Base-by-base conservation (phyloP, 2,888 invertebrate species). In the Camptogramma bilineatum region DNA sequence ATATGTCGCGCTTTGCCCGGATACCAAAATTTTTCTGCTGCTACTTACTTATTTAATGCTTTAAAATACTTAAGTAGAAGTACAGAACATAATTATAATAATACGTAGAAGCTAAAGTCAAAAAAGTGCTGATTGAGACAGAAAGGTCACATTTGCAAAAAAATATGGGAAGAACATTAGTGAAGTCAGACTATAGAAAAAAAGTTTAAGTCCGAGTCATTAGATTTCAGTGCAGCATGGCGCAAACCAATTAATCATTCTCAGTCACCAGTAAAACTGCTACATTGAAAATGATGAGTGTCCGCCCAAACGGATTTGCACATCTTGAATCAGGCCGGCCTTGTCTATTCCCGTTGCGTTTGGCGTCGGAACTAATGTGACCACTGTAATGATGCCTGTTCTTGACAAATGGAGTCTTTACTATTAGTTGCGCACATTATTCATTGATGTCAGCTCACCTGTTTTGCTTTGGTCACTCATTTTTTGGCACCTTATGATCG, bases 321-420 rank as follows among this genome's bases (percentile, higher is more conserved):
- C 71, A 69, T 72, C 67, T 73, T 68, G 66, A 66, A 74, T 47
- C 65, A 68, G 56, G 52, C 55, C 64, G 65, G 60, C 80, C 82
- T 79, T 79, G 82, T 75, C 77, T 79, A 78, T 76, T 77, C 79
- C 70, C 72, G 75, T 66, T 74, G 70, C 78, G 76, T 77, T 81
- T 80, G 78, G 75, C 73, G 73, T 59, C 62, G 61, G 31, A 59
- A 57, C 66, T 52, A 68, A 64, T 59, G 50, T 16, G 51, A 67
- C 70, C 71, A 75, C 62, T 56, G 73, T 70, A 81, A 83, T 82
- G 81, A 81, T 67, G 58, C 73, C 71, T 73, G 62, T 75, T 71
- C 64, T 72, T 78, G 75, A 81, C 75, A 75, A 71, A 76, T 78
- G 69, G 47, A 57, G 28, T 9, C n/a, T 52, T 47, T 46, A 46